Percentiles rank a stretch among this genome's conserved stretches.
Evolutionary conservation across 2,113 vertebrate species (phyloP).

Genomic region (Platycercus adscitus): DNA sequence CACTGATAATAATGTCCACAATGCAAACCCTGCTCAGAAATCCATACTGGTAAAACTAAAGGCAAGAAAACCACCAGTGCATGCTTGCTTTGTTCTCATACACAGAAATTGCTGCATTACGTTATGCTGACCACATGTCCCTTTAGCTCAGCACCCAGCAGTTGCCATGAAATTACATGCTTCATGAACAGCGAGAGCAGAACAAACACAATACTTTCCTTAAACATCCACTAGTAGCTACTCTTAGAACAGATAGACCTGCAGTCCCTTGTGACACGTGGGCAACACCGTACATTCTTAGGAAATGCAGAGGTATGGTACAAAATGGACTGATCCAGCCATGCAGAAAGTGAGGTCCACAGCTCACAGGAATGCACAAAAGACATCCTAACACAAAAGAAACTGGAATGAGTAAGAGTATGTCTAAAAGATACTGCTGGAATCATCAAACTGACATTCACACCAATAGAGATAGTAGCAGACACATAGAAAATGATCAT

Average conservation of each 20-base stretch:
- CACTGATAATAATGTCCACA: background rate
- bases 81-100: background rate
- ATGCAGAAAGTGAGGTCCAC: background rate
- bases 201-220: background rate
- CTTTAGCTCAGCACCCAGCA: background rate
- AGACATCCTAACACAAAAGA: background rate
- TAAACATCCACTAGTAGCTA: background rate
- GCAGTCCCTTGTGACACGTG: rapidly evolving
- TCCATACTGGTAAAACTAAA: background rate
- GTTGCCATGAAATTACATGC: background rate
- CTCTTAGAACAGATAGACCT: background rate
- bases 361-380: background rate
- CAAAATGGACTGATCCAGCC: background rate
- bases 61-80: background rate
- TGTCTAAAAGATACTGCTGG: background rate
- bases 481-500: background rate
- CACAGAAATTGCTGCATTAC: background rate
- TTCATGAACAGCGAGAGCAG: background rate
- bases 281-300: background rate
- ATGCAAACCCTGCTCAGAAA: background rate
- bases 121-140: background rate
- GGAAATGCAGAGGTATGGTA: background rate
- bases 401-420: background rate
- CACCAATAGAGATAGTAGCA: background rate
- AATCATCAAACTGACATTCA: background rate